These are phyloP conservation scores for Anhinga anhinga DNA, from an alignment of 2,113 vertebrate genomes.

Conservation along the genomic window DNA sequence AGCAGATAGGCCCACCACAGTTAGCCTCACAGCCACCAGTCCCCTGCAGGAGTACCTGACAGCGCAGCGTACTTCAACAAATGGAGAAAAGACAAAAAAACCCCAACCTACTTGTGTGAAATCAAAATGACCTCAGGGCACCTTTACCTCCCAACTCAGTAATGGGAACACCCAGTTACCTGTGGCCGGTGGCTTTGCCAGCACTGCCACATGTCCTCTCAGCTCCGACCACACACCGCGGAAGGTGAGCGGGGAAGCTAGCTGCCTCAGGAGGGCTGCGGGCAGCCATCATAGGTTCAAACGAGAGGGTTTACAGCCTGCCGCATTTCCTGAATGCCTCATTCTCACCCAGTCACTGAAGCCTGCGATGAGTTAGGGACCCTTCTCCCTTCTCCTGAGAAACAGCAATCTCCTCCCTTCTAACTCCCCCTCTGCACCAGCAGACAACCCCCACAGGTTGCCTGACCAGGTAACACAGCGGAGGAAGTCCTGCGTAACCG, in stretches of 20 bases:
- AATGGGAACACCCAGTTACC: accelerated
- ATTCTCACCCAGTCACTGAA: background rate
- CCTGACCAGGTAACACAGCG: background rate
- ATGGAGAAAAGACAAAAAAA: background rate
- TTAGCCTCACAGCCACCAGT: background rate
- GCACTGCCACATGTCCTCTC: accelerated
- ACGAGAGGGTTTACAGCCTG: background rate
- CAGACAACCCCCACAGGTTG: background rate
- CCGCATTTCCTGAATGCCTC: background rate
- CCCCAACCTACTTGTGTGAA: background rate
- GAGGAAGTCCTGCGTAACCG: background rate
- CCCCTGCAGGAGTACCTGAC: accelerated
- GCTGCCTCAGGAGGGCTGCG: accelerated
- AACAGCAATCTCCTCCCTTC: background rate
- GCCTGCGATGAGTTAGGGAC: background rate
- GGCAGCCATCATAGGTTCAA: accelerated
- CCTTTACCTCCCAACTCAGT: background rate
- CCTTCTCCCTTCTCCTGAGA: background rate
- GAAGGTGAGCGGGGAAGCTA: background rate
- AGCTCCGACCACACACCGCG: accelerated
- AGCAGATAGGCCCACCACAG: background rate
- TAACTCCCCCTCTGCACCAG: background rate
- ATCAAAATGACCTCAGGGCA: background rate
- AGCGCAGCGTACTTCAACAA: background rate
- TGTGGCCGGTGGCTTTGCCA: background rate